Evolutionary conservation across 2,888 invertebrate genomes (phyloP).

Genomic region (Dicranocentrus wangi): DNA sequence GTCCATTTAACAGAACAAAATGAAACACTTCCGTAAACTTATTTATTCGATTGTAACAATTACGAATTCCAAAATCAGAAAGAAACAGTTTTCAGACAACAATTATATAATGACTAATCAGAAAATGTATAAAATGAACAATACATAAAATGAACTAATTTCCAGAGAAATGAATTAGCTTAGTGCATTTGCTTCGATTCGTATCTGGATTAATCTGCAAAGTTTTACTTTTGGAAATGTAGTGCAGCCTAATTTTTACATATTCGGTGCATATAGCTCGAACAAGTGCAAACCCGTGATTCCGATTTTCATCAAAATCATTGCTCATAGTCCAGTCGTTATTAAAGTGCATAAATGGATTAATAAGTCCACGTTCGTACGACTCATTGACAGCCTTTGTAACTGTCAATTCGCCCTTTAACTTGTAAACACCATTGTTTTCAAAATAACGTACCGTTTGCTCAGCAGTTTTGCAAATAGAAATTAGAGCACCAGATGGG

Average conservation of each 20-base stretch:
- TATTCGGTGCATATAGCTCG: neutral
- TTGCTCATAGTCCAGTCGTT: neutral
- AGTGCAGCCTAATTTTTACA: neutral
- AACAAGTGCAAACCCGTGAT: neutral
- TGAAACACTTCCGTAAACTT: no score
- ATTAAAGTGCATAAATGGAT: neutral
- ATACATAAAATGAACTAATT: no score
- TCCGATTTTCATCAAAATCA: neutral
- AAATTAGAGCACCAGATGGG: constrained; percentile 5
- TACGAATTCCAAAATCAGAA: no score
- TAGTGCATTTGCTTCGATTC: no score
- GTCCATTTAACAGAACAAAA: no score
- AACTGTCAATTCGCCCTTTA: neutral
- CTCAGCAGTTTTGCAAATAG: constrained; percentile 8
- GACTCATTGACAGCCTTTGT: neutral
- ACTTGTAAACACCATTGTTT: neutral
- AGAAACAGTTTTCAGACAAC: no score
- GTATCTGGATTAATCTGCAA: no score
- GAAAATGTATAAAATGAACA: no score
- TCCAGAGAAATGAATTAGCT: no score
- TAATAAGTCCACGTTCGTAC: neutral
- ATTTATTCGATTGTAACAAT: no score
- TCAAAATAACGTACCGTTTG: neutral
- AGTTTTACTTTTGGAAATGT: neutral
- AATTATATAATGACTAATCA: no score